Conservation (phyloP, 2,797 vertebrate species). For the Gymnoscopelus braueri region DNA sequence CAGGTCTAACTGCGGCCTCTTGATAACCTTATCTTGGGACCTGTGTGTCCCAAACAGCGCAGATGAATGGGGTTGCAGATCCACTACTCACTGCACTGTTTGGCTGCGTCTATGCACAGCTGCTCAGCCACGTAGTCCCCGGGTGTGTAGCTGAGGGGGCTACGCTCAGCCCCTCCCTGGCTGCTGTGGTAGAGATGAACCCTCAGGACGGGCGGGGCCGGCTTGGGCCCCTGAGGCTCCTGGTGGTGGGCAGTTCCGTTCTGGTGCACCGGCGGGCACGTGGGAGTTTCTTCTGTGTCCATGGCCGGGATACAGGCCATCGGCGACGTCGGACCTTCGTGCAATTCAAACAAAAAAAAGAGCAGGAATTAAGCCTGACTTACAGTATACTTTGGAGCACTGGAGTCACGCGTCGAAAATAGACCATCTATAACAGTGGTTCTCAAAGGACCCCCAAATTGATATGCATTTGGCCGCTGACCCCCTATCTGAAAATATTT, state of each 20-base stretch:
- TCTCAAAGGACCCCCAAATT: too few relatives aligned
- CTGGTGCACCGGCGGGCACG: slow-evolving; percentile 71
- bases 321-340: slow-evolving; percentile 51
- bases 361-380: too few relatives aligned
- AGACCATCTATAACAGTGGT: too few relatives aligned
- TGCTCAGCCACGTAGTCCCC: slow-evolving; percentile 81
- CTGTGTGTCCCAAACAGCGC: slow-evolving; percentile 32
- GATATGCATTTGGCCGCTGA: too few relatives aligned
- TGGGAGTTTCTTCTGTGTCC: slow-evolving; percentile 70
- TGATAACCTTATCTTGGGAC: slow-evolving; percentile 58
- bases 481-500: too few relatives aligned
- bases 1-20: slow-evolving; percentile 47
- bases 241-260: slow-evolving; percentile 71
- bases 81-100: slow-evolving; percentile 78
- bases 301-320: slow-evolving; percentile 65
- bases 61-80: slow-evolving; percentile 26
- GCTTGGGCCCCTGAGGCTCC: slow-evolving; percentile 59
- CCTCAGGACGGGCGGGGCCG: slow-evolving; percentile 62
- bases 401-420: too few relatives aligned
- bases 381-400: too few relatives aligned
- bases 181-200: slow-evolving; percentile 76
- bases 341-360: slow-evolving; percentile 10
- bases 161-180: slow-evolving; percentile 41
- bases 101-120: slow-evolving; percentile 79
- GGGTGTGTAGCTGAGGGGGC: slow-evolving; percentile 76